A percentile compares a stretch with the other conserved stretches of the same genome.
phyloP scores from a whole-genome alignment of 2,113 vertebrate species.

The Microtus ochrogaster region DNA sequence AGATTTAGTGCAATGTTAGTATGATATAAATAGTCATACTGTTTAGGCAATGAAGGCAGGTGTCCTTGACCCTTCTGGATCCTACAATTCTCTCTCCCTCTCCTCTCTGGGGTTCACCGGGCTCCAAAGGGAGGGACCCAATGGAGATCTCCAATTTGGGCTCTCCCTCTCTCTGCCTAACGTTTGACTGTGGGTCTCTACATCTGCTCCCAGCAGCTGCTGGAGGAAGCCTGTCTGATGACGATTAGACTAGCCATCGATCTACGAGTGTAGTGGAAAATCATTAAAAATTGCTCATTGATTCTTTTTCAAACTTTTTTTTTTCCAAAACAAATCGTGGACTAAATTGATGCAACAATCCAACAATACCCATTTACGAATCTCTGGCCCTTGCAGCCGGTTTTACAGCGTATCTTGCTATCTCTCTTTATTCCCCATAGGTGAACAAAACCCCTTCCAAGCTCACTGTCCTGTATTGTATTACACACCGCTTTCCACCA shows the following conservation, averaged over 20 bases:
- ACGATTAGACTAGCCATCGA: not conserved
- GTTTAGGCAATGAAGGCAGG: not conserved
- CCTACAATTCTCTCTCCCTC: not conserved
- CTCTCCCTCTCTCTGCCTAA: not conserved
- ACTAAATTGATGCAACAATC: not conserved
- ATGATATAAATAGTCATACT: not conserved
- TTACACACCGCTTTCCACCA: not conserved
- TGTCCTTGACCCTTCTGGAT: not conserved
- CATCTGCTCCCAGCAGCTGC: not conserved
- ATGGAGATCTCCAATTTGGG: not conserved
- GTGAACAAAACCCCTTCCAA: not conserved
- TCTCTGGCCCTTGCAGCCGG: not conserved
- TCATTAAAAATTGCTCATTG: not conserved
- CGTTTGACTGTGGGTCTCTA: not conserved
- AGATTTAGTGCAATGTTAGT: not conserved
- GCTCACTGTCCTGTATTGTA: not conserved
- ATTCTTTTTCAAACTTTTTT: constrained; percentile 37
- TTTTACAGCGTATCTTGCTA: not conserved
- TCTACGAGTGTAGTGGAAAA: not conserved
- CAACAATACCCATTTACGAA: not conserved
- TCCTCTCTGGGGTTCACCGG: not conserved
- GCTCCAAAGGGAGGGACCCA: not conserved
- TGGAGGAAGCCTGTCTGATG: not conserved
- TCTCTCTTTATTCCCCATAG: not conserved
- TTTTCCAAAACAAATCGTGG: not conserved